Conservation (phyloP, 2,888 invertebrate species). For the Xanthia togata region DNA sequence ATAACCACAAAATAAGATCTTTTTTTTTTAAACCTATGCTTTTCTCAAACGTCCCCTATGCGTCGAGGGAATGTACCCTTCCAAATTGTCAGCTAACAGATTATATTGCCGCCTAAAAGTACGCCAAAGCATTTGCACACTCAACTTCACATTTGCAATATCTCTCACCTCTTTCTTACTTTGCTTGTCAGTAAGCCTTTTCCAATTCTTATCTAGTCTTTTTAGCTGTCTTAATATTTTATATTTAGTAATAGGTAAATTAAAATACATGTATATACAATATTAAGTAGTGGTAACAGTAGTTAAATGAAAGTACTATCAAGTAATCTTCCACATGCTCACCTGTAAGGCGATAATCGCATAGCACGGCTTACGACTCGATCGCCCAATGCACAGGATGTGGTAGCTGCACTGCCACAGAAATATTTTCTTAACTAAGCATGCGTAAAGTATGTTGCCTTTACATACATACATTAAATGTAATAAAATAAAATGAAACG, state of each 20-base stretch:
- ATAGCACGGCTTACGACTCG: too few relatives aligned
- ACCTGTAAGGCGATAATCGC: too few relatives aligned
- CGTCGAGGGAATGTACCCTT: too few relatives aligned
- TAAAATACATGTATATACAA: not conserved
- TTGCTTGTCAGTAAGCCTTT: not conserved
- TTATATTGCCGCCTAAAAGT: constrained; percentile 8
- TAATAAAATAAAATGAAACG: not conserved
- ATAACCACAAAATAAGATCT: too few relatives aligned
- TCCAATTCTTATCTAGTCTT: constrained; percentile 6
- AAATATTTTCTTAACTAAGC: too few relatives aligned
- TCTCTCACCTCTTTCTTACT: not conserved
- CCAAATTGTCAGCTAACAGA: constrained; percentile 10
- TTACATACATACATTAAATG: not conserved
- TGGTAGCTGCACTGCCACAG: too few relatives aligned
- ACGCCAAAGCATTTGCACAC: not conserved
- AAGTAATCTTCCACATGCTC: too few relatives aligned
- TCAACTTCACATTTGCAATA: not conserved
- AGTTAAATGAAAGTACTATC: not conserved
- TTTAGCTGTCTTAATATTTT: constrained; percentile 9
- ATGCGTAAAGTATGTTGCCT: not conserved
- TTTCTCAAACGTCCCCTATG: too few relatives aligned
- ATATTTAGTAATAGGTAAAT: constrained; percentile 4
- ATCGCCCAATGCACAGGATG: too few relatives aligned
- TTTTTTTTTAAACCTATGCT: too few relatives aligned
- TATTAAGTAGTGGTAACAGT: constrained; percentile 39